Evolutionary conservation across 2,888 invertebrate genomes (phyloP).

Genomic region (Timema podura): DNA sequence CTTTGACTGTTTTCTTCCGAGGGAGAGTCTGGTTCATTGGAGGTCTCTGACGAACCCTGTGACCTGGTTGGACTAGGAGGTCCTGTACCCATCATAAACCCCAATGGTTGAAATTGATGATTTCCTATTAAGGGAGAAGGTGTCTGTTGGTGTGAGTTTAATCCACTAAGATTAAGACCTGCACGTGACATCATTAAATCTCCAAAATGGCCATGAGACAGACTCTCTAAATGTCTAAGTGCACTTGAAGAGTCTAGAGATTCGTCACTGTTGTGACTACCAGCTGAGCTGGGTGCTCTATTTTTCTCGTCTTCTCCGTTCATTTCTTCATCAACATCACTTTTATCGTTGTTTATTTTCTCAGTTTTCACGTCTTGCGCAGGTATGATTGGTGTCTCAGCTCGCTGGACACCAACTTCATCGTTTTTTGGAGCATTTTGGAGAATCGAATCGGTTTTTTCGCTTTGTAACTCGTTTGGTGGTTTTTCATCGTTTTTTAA

Average conservation of each 20-base stretch:
- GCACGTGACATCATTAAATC: constrained; percentile 40
- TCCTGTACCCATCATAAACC: constrained; percentile 49
- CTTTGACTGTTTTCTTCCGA: constrained; percentile 59
- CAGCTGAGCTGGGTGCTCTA: constrained; percentile 51
- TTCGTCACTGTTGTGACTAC: constrained; percentile 55
- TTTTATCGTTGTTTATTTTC: constrained; percentile 15
- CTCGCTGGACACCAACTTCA: no score
- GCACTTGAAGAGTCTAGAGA: constrained; percentile 64
- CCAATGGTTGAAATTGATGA: constrained; percentile 46
- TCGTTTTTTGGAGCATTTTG: background rate
- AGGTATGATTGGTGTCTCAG: no score
- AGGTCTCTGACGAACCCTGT: constrained; percentile 54
- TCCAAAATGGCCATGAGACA: constrained; percentile 73
- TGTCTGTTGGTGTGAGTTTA: background rate
- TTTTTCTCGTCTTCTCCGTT: constrained; percentile 31
- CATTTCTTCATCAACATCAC: constrained; percentile 19
- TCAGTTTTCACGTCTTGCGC: background rate
- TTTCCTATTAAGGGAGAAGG: constrained; percentile 13
- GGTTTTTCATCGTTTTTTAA: background rate
- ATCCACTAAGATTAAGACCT: constrained; percentile 17
- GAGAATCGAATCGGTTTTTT: no score
- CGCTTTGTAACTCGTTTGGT: no score
- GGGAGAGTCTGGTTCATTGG: constrained; percentile 51
- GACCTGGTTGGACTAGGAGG: constrained; percentile 58
- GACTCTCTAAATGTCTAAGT: constrained; percentile 70